Base-by-base conservation (phyloP, 2,888 invertebrate genomes). In the Hetaerina titia region DNA sequence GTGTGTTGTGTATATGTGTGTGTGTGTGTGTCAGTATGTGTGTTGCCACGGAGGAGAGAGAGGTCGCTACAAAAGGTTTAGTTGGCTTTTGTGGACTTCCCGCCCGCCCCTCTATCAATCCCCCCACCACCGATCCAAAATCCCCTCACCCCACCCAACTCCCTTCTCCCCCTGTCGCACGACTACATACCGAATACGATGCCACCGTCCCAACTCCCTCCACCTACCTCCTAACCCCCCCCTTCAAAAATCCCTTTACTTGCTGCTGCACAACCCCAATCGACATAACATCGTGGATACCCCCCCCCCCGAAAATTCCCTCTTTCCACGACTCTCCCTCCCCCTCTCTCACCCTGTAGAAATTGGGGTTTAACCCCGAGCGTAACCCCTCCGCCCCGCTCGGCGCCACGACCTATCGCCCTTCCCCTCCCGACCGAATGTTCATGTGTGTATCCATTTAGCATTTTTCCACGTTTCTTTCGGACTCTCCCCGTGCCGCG, bases 41-140 rank as follows among this genome's bases (percentile, higher is more conserved):
- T 81, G 31, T 69, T 92, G 92, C 56, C 69, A 74, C 45, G 92
- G 45, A 69, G 9, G 92, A 69, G 90, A 63, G 64, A 64, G 90
- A 90, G 90, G 92, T 92, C 74, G 56, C 69, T 92, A 92, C 92
- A 92, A 92, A 92, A 92, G 92, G 92, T 64, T 90, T 90, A 90
- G 90, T 92, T 69, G 56, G 92, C 92, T 92, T 92, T 69, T 92
- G 92, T 92, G 92, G 92, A 92, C 92, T 90, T 45, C 56, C 64
- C 45, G 2, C 64, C 63, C 25, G 13, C 15, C 25, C 90, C 11
- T 19, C 90, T 25, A 11, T 57, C 90, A 11, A n/a, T 63, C 15
- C 19, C 58, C 60, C 58, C 58, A 63, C 45, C 45, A 22, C 19
- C 31, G 15, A 45, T 19, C 56, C n/a, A 57, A 58, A 56, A 56